These are phyloP conservation scores for Microcebus tavaratra DNA, from an alignment of 2,113 vertebrate genomes.

Conservation along the genomic window DNA sequence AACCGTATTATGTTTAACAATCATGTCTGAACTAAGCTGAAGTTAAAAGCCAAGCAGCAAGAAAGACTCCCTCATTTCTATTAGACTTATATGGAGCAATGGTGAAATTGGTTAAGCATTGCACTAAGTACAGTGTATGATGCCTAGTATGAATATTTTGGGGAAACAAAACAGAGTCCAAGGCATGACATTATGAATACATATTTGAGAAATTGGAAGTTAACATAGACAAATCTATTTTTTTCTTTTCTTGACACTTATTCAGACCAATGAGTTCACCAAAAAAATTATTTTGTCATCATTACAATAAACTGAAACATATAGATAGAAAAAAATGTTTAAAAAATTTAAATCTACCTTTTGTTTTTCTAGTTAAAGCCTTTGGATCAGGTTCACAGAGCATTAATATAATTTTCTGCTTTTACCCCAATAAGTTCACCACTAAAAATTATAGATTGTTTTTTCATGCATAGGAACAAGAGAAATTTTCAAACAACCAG, in stretches of 20 bases:
- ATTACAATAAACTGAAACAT: background rate
- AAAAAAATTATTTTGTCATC: background rate
- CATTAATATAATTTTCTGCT: background rate
- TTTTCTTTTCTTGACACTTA: background rate
- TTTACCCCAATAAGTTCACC: background rate
- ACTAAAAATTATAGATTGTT: background rate
- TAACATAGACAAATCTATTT: background rate
- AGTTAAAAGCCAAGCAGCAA: constrained; percentile 35
- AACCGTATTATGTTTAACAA: background rate
- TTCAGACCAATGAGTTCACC: background rate
- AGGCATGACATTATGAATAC: background rate
- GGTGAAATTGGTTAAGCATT: background rate
- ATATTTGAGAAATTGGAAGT: background rate
- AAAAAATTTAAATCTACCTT: background rate
- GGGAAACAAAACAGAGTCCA: background rate
- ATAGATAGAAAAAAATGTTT: background rate
- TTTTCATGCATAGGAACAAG: background rate
- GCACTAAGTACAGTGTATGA: background rate
- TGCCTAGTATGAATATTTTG: background rate
- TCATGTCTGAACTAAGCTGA: background rate
- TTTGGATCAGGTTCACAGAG: background rate
- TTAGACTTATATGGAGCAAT: background rate
- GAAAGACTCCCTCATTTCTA: background rate
- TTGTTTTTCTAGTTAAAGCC: background rate
- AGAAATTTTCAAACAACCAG: background rate